These are phyloP conservation scores for Theonella swinhoei DNA, from an alignment of 37 sponge, comb jelly and placozoan species.

Conservation along the genomic window DNA sequence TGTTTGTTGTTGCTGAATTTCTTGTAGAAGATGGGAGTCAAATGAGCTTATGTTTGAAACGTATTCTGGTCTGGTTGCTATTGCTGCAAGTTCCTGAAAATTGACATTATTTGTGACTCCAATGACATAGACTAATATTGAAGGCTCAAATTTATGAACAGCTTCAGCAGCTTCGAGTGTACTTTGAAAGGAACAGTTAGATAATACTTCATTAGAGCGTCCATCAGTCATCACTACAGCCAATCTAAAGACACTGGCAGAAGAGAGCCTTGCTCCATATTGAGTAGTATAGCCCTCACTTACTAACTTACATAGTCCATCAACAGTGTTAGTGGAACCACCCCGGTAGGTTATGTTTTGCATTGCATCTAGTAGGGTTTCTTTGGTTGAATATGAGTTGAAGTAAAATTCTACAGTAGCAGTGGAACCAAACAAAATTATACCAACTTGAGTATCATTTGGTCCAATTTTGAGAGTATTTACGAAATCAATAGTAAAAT, in stretches of 20 bases:
- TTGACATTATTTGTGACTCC: conserved; percentile 21
- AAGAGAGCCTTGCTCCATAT: conserved; percentile 27
- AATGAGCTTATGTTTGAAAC: conserved; percentile 16
- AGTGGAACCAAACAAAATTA: conserved; percentile 17
- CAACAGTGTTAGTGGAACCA: conserved; percentile 50
- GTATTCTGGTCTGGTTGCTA: conserved; percentile 26
- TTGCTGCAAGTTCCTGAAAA: conserved; percentile 23
- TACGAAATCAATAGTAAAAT: conserved; percentile 19
- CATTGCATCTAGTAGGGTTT: conserved; percentile 5
- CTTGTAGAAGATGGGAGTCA: too few relatives aligned
- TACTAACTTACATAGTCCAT: conserved; percentile 20
- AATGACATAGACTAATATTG: conserved; percentile 33
- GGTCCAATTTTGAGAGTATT: conserved; percentile 33
- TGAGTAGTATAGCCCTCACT: conserved; percentile 18
- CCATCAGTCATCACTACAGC: conserved; percentile 68
- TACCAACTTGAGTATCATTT: conserved; percentile 30
- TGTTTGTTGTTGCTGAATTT: too few relatives aligned
- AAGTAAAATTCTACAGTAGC: conserved; percentile 15
- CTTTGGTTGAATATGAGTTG: conserved; percentile 7
- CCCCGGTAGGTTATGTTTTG: conserved; percentile 7
- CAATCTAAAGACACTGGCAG: conserved; percentile 23
- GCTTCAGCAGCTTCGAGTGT: conserved; percentile 18
- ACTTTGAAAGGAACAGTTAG: too few relatives aligned
- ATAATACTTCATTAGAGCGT: conserved; percentile 43
- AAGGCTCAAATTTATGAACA: not conserved